Conservation (phyloP, 2,113 vertebrate genomes). For the Ardeotis arabs region DNA sequence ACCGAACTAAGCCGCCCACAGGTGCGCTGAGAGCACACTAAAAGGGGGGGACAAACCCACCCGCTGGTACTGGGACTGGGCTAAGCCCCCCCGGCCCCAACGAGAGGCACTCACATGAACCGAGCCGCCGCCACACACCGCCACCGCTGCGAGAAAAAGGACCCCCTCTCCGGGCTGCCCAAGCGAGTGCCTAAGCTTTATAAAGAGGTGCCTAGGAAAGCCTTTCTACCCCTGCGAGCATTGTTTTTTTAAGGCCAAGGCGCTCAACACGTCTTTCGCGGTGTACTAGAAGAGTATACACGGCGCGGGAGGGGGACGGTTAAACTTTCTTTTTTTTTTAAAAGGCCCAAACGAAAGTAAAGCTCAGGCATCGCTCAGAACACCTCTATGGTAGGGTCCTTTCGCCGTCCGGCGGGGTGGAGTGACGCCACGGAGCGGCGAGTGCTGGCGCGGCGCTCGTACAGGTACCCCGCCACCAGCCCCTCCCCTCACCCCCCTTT, state of each 20-base stretch:
- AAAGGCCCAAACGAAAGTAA: fast-evolving
- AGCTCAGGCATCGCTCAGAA: not conserved
- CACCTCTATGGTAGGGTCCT: fast-evolving
- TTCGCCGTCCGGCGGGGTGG: fast-evolving
- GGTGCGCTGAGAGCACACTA: fast-evolving
- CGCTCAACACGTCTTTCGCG: fast-evolving
- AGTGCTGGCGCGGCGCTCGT: fast-evolving
- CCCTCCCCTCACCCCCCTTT: no score
- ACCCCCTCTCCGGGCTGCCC: not conserved
- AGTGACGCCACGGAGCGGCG: not conserved
- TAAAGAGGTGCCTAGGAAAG: fast-evolving
- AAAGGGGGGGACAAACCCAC: fast-evolving
- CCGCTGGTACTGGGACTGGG: fast-evolving
- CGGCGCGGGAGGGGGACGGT: no score
- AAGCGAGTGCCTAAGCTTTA: not conserved
- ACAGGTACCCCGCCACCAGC: not conserved
- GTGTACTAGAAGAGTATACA: fast-evolving
- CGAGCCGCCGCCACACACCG: not conserved
- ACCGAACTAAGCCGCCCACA: not conserved
- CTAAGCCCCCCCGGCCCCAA: fast-evolving
- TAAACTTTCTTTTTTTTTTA: no score
- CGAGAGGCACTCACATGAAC: constrained; percentile 39
- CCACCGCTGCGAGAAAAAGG: not conserved
- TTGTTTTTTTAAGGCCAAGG: not conserved
- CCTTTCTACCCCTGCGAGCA: fast-evolving